Evolutionary conservation across 2,888 invertebrate genomes (phyloP), one percentile per base, ranked within the genome.

Genomic region (Diplazon laetatorius): DNA sequence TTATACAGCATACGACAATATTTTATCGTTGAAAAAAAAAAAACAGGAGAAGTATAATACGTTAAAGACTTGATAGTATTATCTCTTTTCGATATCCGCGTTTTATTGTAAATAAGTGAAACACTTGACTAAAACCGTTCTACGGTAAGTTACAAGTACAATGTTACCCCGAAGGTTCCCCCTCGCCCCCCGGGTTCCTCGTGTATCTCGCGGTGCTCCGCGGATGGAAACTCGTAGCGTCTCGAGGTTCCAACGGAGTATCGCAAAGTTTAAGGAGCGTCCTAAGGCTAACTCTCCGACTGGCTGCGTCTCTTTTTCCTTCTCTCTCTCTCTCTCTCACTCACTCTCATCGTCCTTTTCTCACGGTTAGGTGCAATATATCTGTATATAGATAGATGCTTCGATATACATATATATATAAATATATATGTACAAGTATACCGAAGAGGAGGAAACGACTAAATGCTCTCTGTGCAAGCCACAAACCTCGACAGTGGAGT

Each of bases 231-330:
- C 30, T 12, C 46, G 37, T 30, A 9, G 16, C 20, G 44, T 57
- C 66, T 66, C 50, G 50, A 60, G 76, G 63, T 76, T 42, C 39
- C n/a, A 39, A n/a, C n/a, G n/a, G 60, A 48, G 71, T 60, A 71
- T 66, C 66, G 62, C 50, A 50, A 70, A 78, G 74, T 78, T 78
- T 73, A 66, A 78, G 74, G 65, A 70, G 73, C 70, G 70, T 68
- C 77, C 57, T 66, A 25, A 50, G 55, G 44, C 71, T 65, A n/a
- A 12, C 71, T 68, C 71, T 68, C 60, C 30, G 35, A 42, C 48
- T 46, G 46, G 57, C 63, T 22, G 30, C 14, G 35, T 63, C 42
- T 42, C 12, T 60, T 16, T 37, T 30, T 18, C 63, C 9, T 48
- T 65, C 57, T 42, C 62, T 52, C 22, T n/a, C 25, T 50, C 37